Percentiles rank a stretch among this genome's conserved stretches.
Conservation (phyloP, 2,113 vertebrate species). For the Galbula dea region DNA sequence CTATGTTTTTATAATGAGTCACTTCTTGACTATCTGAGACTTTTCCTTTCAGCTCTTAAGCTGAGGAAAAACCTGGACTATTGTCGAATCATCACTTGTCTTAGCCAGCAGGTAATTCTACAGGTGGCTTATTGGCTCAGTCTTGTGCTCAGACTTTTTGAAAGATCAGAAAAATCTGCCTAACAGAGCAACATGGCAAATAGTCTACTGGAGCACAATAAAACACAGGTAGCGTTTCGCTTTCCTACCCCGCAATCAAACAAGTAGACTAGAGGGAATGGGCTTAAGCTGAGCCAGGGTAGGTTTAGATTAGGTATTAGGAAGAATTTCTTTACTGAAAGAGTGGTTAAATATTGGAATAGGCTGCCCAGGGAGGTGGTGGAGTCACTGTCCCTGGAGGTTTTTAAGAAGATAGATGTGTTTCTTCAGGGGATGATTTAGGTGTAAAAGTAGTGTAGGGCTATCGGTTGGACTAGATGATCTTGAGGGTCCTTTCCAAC, state of each 20-base stretch:
- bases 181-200: not conserved
- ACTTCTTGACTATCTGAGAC: not conserved
- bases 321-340: no score
- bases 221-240: not conserved
- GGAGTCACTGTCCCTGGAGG: no score
- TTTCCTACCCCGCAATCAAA: not conserved
- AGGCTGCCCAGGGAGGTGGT: no score
- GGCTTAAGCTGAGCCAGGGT: no score
- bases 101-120: not conserved
- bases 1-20: conserved; percentile 43
- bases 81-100: conserved; percentile 8
- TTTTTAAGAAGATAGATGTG: no score
- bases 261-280: no score
- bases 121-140: not conserved
- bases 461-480: no score
- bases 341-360: no score
- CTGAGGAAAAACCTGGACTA: not conserved
- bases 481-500: no score
- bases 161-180: not conserved
- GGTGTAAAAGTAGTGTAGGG: no score
- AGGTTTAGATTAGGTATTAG: no score
- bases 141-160: not conserved
- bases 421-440: no score
- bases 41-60: conserved; percentile 7
- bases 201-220: not conserved